phyloP scores from a whole-genome alignment of 2,888 invertebrate genomes.

The Vannuccia rotundouncinata region DNA sequence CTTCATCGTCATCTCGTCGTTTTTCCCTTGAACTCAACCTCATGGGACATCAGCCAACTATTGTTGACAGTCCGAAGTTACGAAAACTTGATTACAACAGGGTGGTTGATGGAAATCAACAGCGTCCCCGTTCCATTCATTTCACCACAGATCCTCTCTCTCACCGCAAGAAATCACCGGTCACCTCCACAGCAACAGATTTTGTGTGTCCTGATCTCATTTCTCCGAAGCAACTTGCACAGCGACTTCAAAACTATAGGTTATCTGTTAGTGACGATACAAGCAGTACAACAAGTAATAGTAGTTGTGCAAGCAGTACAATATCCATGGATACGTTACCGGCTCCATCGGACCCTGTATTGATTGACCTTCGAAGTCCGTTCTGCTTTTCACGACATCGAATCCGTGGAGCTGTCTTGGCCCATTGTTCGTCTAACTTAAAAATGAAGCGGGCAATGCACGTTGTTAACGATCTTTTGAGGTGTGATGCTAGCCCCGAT shows the following conservation, averaged over 20 bases:
- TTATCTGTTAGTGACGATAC: conserved; percentile 11
- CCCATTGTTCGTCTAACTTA: conserved; percentile 33
- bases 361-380: conserved; percentile 28
- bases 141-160: neutral
- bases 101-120: neutral
- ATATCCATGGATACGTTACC: neutral
- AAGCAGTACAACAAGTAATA: neutral
- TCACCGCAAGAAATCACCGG: neutral
- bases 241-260: neutral
- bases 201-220: neutral
- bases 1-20: neutral
- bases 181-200: neutral
- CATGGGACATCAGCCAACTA: neutral
- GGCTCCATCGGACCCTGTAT: neutral
- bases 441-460: conserved; percentile 34
- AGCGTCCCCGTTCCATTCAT: neutral
- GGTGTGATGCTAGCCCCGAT: neutral
- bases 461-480: conserved; percentile 20
- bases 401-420: conserved; percentile 7
- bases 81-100: neutral
- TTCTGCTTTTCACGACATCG: conserved; percentile 24
- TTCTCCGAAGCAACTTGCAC: neutral
- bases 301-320: neutral
- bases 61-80: neutral
- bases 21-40: neutral